phyloP scores from a whole-genome alignment of 1,140 invertebrate genomes.

The Sesamia nonagrioides region DNA sequence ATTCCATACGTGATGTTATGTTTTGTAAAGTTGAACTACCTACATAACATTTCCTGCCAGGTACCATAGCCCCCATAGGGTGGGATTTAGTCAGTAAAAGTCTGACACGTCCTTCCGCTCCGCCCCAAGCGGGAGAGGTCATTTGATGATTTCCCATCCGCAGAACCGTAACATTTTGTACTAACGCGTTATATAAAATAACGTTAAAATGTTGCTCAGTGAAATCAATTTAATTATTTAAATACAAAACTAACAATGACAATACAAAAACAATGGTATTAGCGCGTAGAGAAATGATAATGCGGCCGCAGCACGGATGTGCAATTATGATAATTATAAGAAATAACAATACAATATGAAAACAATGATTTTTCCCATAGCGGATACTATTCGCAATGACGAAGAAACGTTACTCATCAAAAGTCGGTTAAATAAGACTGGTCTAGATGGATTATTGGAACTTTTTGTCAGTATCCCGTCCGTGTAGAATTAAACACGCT shows the following conservation, averaged over 20 bases:
- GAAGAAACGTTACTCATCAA: background rate
- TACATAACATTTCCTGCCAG: too few species aligned
- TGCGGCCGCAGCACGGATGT: background rate
- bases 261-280: slow-evolving; percentile 8
- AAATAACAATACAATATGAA: slow-evolving; percentile 27
- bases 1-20: too few species aligned
- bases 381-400: background rate
- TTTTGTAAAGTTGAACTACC: too few species aligned
- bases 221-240: slow-evolving; percentile 3
- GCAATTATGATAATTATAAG: slow-evolving; percentile 29
- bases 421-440: slow-evolving; percentile 10
- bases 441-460: background rate
- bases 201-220: background rate
- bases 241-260: slow-evolving; percentile 14
- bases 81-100: too few species aligned
- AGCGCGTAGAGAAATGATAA: background rate
- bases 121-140: too few species aligned
- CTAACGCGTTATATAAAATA: background rate
- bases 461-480: background rate
- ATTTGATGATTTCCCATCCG: too few species aligned
- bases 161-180: too few species aligned
- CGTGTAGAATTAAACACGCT: too few species aligned
- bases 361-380: slow-evolving; percentile 11
- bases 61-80: too few species aligned
- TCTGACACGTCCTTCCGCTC: too few species aligned